phyloP scores from a whole-genome alignment of 2,113 vertebrate species.

The Bettongia penicillata region DNA sequence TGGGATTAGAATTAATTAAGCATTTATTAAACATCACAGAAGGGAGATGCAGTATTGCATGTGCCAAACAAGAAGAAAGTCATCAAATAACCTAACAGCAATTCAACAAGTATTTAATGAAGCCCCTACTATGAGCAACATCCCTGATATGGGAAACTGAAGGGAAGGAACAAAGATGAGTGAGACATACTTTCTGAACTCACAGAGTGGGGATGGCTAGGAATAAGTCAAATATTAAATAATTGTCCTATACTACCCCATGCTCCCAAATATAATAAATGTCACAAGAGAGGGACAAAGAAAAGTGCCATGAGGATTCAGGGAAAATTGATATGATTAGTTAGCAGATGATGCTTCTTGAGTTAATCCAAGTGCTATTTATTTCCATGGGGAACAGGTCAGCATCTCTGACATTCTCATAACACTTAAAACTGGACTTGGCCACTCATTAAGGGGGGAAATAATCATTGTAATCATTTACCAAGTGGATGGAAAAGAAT shows the following conservation, averaged over 20 bases:
- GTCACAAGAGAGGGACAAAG: background rate
- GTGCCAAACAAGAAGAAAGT: background rate
- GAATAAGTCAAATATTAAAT: background rate
- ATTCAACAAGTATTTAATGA: background rate
- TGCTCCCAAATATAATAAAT: background rate
- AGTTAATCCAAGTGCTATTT: slow-evolving; percentile 40
- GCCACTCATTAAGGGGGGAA: fast-evolving
- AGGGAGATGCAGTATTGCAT: background rate
- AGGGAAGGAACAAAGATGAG: background rate
- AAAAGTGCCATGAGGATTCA: background rate
- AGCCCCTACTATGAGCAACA: background rate
- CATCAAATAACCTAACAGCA: background rate
- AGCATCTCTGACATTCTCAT: slow-evolving; percentile 7
- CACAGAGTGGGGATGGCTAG: too few relatives aligned
- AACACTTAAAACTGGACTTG: slow-evolving; percentile 5
- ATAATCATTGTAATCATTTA: background rate
- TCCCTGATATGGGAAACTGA: background rate
- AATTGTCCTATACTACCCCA: background rate
- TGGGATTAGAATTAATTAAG: background rate
- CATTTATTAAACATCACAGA: background rate
- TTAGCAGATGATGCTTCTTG: background rate
- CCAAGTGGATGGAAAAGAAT: slow-evolving; percentile 15
- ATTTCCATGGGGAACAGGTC: slow-evolving; percentile 24
- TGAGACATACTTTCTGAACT: background rate
- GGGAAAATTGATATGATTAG: background rate